phyloP scores from a whole-genome alignment of 1,140 invertebrate species.

The Lanistes nyassanus region DNA sequence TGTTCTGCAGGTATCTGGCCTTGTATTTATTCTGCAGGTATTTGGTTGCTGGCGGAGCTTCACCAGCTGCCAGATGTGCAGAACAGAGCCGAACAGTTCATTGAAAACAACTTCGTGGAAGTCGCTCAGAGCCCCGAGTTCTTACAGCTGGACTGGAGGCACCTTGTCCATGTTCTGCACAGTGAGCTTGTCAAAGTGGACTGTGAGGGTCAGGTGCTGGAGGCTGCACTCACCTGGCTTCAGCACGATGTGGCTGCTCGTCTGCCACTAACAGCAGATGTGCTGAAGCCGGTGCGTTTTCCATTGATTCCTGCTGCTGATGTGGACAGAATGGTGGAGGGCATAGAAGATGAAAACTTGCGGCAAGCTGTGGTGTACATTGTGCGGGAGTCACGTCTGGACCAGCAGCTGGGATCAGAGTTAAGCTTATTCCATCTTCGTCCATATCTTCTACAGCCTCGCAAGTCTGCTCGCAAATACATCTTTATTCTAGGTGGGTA shows the following conservation, averaged over 20 bases:
- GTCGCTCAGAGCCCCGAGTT: constrained; percentile 48
- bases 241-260: constrained; percentile 39
- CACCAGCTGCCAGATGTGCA: constrained; percentile 45
- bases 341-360: constrained; percentile 42
- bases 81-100: constrained; percentile 42
- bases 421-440: constrained; percentile 32
- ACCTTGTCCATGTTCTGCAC: constrained; percentile 41
- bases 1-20: too few relatives aligned
- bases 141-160: constrained; percentile 37
- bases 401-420: constrained; percentile 33
- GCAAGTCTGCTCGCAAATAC: constrained; percentile 70
- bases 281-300: constrained; percentile 49
- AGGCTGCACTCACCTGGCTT: constrained; percentile 50
- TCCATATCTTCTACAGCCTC: constrained; percentile 40
- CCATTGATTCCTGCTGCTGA: constrained; percentile 45
- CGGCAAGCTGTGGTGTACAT: constrained; percentile 52
- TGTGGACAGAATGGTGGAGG: constrained; percentile 39
- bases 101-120: constrained; percentile 48
- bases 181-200: constrained; percentile 51
- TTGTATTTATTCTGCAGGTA: constrained; percentile 43
- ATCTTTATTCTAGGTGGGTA: constrained; percentile 57
- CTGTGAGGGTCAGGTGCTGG: constrained; percentile 72
- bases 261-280: constrained; percentile 35
- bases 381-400: constrained; percentile 40
- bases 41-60: constrained; percentile 49